A percentile compares a stretch with the other conserved stretches of the same genome.
Evolutionary conservation across 2,888 invertebrate genomes (phyloP).

Genomic region (Heterodera filipjevi): DNA sequence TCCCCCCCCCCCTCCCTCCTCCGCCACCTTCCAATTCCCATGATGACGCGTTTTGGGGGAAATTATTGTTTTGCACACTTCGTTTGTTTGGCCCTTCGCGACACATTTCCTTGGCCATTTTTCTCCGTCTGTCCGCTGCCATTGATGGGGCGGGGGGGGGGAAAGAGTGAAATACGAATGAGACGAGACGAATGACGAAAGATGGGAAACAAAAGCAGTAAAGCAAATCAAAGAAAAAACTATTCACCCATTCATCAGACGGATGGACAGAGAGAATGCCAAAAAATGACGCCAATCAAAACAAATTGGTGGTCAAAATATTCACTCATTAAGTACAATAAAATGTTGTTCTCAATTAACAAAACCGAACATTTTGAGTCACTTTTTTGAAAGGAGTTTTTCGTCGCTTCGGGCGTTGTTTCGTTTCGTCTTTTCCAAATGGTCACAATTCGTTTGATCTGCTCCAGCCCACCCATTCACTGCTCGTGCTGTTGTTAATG

Average conservation of each 20-base stretch:
- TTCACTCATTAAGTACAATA: no score
- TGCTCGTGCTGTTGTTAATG: neutral
- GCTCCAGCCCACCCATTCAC: neutral
- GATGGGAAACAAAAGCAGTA: neutral
- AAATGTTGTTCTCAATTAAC: no score
- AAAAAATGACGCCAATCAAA: no score
- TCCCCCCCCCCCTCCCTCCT: neutral
- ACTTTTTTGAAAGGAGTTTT: neutral
- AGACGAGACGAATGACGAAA: neutral
- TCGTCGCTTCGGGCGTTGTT: neutral
- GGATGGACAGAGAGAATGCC: no score
- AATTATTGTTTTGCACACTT: conserved; percentile 7
- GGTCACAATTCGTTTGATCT: neutral
- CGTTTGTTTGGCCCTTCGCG: neutral
- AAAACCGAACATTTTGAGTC: neutral
- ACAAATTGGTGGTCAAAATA: no score
- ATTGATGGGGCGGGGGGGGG: neutral
- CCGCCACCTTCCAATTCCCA: conserved; percentile 9
- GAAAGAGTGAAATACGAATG: neutral
- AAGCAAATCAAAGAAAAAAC: no score
- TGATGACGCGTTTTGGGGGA: neutral
- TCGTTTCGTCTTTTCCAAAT: neutral
- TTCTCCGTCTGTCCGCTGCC: neutral
- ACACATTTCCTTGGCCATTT: neutral
- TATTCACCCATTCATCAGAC: no score